These are phyloP conservation scores for Drosophila rhopaloa DNA, from an alignment of 1,140 invertebrate species.

Conservation along the genomic window DNA sequence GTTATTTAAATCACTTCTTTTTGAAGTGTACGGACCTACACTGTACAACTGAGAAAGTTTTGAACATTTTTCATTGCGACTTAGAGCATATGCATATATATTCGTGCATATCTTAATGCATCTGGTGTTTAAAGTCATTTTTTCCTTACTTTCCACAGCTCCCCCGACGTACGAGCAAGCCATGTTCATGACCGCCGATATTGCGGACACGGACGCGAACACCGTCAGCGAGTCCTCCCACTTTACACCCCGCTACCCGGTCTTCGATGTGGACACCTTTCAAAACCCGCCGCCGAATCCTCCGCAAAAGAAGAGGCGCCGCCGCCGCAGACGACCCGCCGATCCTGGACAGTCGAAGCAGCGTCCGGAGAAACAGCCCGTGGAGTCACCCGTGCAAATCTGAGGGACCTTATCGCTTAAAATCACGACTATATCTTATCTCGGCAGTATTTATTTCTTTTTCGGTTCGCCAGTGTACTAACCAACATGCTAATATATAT, in stretches of 20 bases:
- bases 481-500: constrained; percentile 26
- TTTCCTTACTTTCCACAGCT: constrained; percentile 33
- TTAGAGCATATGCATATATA: too few relatives aligned
- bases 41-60: too few relatives aligned
- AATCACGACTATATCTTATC: constrained; percentile 62
- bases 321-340: constrained; percentile 50
- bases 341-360: constrained; percentile 36
- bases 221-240: constrained; percentile 66
- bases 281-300: constrained; percentile 72
- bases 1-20: background rate
- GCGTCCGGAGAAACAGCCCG: constrained; percentile 44
- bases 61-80: background rate
- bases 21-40: too few relatives aligned
- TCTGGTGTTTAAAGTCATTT: too few relatives aligned
- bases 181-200: constrained; percentile 79
- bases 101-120: too few relatives aligned
- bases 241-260: constrained; percentile 78
- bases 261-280: constrained; percentile 75
- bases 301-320: constrained; percentile 60
- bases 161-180: constrained; percentile 81
- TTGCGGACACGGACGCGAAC: constrained; percentile 76
- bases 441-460: constrained; percentile 55
- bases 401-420: constrained; percentile 29
- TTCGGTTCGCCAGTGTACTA: constrained; percentile 31
- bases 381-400: constrained; percentile 75